Conservation (phyloP, 2,113 vertebrate genomes). For the Ciconia stormi region DNA sequence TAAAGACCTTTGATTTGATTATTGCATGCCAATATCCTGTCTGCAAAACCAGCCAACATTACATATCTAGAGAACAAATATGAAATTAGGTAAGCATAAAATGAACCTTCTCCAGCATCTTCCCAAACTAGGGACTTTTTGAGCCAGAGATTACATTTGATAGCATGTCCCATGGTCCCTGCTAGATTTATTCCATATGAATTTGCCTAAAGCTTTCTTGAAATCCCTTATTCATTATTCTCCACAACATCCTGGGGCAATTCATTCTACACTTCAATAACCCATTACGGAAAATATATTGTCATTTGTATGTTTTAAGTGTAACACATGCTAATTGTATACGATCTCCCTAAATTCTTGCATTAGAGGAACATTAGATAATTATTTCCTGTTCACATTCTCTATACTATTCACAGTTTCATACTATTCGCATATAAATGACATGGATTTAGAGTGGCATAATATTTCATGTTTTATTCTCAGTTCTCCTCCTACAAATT, state of each 20-base stretch:
- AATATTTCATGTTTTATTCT: background rate
- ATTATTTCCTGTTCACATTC: background rate
- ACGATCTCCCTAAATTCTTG: background rate
- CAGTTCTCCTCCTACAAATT: background rate
- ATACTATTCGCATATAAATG: background rate
- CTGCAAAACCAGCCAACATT: background rate
- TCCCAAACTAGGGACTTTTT: background rate
- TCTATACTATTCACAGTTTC: background rate
- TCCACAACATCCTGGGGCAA: background rate
- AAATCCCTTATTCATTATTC: background rate
- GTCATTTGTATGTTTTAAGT: background rate
- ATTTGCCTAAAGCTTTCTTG: background rate
- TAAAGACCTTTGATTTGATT: background rate
- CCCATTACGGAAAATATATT: background rate
- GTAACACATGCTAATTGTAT: background rate
- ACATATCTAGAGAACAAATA: background rate
- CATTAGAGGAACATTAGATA: background rate
- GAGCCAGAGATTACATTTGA: background rate
- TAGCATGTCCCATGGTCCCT: background rate
- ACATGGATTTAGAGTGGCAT: background rate
- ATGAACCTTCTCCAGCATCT: background rate
- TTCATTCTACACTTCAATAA: background rate
- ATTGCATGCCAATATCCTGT: background rate
- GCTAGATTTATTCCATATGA: background rate
- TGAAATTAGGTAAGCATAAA: background rate